Conservation (phyloP, 2,888 invertebrate species). For the Drosophila kambysellisi region DNA sequence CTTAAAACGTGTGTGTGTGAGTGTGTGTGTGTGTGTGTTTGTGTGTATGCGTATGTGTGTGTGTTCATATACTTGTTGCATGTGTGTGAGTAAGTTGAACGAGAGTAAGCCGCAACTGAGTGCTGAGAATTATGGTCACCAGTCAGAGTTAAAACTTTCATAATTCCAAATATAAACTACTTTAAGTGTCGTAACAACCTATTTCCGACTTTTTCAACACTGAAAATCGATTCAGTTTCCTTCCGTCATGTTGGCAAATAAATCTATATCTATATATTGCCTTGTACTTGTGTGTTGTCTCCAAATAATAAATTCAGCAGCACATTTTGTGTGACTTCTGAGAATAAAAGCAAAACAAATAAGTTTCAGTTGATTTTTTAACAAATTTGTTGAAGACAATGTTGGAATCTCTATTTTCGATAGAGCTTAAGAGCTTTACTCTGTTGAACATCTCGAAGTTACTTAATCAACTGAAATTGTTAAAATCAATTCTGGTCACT, state of each 20-base stretch:
- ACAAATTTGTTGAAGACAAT: not conserved
- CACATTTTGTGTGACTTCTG: not conserved
- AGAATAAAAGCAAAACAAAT: not conserved
- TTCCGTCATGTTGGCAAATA: constrained; percentile 9
- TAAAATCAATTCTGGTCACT: not conserved
- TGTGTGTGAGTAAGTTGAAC: constrained; percentile 10
- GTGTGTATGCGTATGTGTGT: constrained; percentile 14
- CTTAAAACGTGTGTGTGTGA: constrained; percentile 31
- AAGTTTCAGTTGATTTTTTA: not conserved
- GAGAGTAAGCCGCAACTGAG: constrained; percentile 37
- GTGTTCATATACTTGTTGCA: constrained; percentile 62
- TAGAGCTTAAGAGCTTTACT: not conserved
- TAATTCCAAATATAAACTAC: constrained; percentile 74
- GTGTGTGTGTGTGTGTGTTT: constrained; percentile 7
- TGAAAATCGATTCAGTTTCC: constrained; percentile 44
- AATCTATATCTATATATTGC: not conserved
- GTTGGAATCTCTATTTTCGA: not conserved
- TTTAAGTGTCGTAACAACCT: constrained; percentile 66
- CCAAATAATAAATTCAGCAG: not conserved
- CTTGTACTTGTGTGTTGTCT: not conserved
- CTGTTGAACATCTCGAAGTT: not conserved
- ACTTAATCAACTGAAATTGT: not conserved
- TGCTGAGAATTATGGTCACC: constrained; percentile 34
- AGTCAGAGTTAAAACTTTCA: constrained; percentile 59
- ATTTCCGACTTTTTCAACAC: constrained; percentile 30